These are phyloP conservation scores for Calameuta idolon DNA, from an alignment of 2,888 invertebrate genomes.

Conservation along the genomic window DNA sequence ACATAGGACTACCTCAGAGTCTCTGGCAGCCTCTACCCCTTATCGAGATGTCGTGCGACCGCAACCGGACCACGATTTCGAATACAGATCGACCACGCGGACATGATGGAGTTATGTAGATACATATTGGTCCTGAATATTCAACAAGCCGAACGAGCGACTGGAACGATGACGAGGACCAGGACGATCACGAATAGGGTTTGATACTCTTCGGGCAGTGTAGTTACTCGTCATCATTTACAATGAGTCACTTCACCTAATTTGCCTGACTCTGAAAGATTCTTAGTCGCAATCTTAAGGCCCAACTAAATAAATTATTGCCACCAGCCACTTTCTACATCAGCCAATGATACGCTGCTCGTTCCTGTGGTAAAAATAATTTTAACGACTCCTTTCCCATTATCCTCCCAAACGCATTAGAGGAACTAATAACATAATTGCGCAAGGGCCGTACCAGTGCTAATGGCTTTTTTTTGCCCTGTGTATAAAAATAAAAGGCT, in stretches of 20 bases:
- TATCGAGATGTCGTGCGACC: neutral
- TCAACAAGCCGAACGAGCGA: constrained; percentile 46
- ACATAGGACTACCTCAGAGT: neutral
- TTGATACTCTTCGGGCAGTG: neutral
- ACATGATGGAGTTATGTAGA: constrained; percentile 36
- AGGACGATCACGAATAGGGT: neutral
- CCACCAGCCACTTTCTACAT: neutral
- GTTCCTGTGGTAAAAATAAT: neutral
- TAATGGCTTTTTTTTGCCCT: neutral
- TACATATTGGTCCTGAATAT: constrained; percentile 44
- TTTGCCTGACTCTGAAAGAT: neutral
- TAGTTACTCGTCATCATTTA: neutral
- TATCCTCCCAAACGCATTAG: neutral
- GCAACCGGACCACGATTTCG: neutral
- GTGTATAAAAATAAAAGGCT: neutral
- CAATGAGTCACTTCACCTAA: neutral
- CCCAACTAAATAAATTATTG: neutral
- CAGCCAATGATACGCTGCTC: neutral
- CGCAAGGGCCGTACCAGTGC: neutral
- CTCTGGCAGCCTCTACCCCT: neutral
- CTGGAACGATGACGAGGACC: constrained; percentile 3
- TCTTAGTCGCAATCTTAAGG: neutral
- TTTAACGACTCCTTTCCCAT: neutral
- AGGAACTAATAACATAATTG: neutral
- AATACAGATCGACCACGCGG: constrained; percentile 19